Conservation (phyloP, 2,797 vertebrate genomes). For the Hydrolagus colliei region DNA sequence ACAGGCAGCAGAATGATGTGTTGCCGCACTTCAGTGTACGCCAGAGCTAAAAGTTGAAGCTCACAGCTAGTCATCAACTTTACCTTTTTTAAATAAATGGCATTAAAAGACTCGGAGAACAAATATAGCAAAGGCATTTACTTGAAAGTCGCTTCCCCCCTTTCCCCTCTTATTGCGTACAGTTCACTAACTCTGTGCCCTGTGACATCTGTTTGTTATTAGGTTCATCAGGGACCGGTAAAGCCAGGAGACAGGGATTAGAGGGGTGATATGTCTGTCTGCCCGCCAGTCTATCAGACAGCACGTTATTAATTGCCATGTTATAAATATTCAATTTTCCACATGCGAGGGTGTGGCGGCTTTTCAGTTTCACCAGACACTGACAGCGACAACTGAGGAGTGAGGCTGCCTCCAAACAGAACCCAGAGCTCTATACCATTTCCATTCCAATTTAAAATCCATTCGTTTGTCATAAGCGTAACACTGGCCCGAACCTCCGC, state of each 20-base stretch:
- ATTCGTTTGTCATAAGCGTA: neutral
- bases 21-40: neutral
- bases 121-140: conserved; percentile 18
- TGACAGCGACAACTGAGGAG: conserved; percentile 17
- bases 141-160: conserved; percentile 17
- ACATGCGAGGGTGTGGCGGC: neutral
- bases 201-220: conserved; percentile 29
- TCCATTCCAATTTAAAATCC: neutral
- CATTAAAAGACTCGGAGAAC: conserved; percentile 14
- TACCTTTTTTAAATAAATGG: conserved; percentile 10
- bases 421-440: neutral
- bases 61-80: neutral
- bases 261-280: conserved; percentile 28
- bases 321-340: conserved; percentile 30
- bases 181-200: conserved; percentile 28
- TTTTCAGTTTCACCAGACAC: conserved; percentile 11
- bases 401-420: conserved; percentile 5
- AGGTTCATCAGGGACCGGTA: neutral
- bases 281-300: conserved; percentile 29
- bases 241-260: conserved; percentile 30
- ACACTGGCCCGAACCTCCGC: too few species aligned
- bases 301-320: conserved; percentile 29
- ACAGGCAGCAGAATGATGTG: conserved; percentile 9
- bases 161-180: conserved; percentile 10
- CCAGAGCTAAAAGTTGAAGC: neutral